Percentiles rank a stretch among this genome's conserved stretches.
Evolutionary conservation across 2,113 vertebrate species (phyloP).

Genomic region (Laticauda laticaudata): DNA sequence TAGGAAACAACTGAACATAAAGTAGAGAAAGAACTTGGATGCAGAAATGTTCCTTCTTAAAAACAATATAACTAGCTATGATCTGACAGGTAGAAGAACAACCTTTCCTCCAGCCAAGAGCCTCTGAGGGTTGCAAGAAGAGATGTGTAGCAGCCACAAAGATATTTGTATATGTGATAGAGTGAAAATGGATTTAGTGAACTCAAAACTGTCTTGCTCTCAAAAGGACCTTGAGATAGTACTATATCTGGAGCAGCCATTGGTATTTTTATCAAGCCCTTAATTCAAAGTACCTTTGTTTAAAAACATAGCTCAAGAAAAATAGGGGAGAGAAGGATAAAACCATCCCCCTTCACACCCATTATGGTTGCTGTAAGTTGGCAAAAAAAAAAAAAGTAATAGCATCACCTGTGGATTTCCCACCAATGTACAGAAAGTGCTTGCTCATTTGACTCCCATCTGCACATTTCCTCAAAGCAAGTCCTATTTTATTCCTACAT

Average conservation of each 20-base stretch:
- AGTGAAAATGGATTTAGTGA: not conserved
- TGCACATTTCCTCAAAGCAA: not conserved
- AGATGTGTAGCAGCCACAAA: not conserved
- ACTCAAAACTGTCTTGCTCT: not conserved
- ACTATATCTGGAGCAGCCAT: not conserved
- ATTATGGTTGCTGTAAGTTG: not conserved
- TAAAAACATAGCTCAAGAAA: not conserved
- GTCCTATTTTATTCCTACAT: not conserved
- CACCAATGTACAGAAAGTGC: not conserved
- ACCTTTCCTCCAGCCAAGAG: not conserved
- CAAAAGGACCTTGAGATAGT: not conserved
- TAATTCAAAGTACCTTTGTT: not conserved
- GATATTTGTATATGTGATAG: not conserved
- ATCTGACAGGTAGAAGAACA: not conserved
- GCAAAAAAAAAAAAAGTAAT: not conserved
- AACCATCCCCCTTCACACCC: not conserved
- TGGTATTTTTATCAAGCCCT: not conserved
- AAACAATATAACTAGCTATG: not conserved
- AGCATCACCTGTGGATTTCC: not conserved
- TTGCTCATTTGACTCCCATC: not conserved
- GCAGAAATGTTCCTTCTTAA: not conserved
- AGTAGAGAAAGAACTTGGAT: slow-evolving; percentile 45
- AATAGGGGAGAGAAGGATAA: not conserved
- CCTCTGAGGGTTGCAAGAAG: not conserved
- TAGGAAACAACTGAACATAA: slow-evolving; percentile 51